These are phyloP conservation scores for Diplazon laetatorius DNA, from an alignment of 2,888 invertebrate species.

Conservation along the genomic window DNA sequence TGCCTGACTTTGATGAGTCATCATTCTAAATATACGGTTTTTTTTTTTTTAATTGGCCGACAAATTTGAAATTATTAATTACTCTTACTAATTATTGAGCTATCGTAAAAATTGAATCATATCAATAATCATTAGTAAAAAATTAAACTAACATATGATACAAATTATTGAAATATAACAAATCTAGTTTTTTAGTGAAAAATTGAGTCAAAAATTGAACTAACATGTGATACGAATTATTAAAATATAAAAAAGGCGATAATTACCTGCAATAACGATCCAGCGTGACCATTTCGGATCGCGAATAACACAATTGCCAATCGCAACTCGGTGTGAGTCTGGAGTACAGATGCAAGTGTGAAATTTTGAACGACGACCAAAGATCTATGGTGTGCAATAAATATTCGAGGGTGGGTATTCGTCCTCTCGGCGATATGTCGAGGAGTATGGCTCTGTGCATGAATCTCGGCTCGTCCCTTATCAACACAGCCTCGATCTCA, in stretches of 20 bases:
- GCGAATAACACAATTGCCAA: constrained; percentile 83
- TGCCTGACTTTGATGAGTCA: too few species aligned
- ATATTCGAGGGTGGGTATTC: constrained; percentile 84
- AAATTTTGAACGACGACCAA: constrained; percentile 84
- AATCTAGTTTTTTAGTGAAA: too few species aligned
- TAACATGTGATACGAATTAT: background rate
- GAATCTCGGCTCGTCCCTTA: constrained; percentile 85
- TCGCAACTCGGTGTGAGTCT: constrained; percentile 81
- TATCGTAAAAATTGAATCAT: too few species aligned
- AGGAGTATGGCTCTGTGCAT: constrained; percentile 85
- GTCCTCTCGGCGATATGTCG: constrained; percentile 85
- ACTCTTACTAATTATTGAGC: too few species aligned
- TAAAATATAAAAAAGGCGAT: constrained; percentile 5
- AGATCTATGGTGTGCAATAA: constrained; percentile 83
- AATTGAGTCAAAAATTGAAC: too few species aligned
- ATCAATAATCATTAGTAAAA: too few species aligned
- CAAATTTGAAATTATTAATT: too few species aligned
- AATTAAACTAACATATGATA: too few species aligned
- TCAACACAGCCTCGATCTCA: constrained; percentile 82
- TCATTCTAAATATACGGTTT: too few species aligned
- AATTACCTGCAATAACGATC: constrained; percentile 84
- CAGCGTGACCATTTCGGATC: constrained; percentile 84
- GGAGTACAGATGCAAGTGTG: constrained; percentile 83
- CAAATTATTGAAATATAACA: too few species aligned
- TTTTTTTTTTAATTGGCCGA: too few species aligned